Conservation (phyloP, 2,888 invertebrate species). For the Polyploca ridens region DNA sequence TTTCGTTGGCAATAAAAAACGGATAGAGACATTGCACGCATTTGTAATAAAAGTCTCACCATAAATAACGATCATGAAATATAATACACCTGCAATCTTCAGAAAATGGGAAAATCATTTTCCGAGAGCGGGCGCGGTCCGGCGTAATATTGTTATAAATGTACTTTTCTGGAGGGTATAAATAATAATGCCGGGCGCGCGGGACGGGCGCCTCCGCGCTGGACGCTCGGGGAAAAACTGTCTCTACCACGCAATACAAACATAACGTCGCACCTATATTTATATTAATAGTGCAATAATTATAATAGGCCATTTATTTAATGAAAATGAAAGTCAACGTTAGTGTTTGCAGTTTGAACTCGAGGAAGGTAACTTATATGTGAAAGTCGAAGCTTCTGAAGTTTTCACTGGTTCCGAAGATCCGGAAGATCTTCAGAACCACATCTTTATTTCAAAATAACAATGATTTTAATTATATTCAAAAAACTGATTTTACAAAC, state of each 20-base stretch:
- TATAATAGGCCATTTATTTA: too few relatives aligned
- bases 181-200: slow-evolving; percentile 79
- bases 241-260: slow-evolving; percentile 1
- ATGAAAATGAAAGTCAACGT: too few relatives aligned
- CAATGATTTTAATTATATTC: too few relatives aligned
- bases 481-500: too few relatives aligned
- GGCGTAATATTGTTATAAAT: slow-evolving; percentile 84
- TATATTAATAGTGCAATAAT: too few relatives aligned
- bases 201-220: slow-evolving; percentile 33
- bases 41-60: slow-evolving; percentile 83
- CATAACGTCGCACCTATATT: not conserved
- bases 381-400: too few relatives aligned
- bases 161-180: slow-evolving; percentile 80
- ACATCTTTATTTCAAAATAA: too few relatives aligned
- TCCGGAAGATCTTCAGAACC: too few relatives aligned
- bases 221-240: slow-evolving; percentile 36
- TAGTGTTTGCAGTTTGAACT: too few relatives aligned
- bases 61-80: slow-evolving; percentile 85
- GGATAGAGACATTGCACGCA: slow-evolving; percentile 84
- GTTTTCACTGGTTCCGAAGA: too few relatives aligned
- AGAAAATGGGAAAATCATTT: slow-evolving; percentile 84
- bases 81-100: slow-evolving; percentile 85
- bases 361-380: too few relatives aligned
- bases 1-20: slow-evolving; percentile 77
- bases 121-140: slow-evolving; percentile 82